These are phyloP conservation scores for Mantis religiosa DNA, from an alignment of 2,888 invertebrate genomes.

Conservation along the genomic window DNA sequence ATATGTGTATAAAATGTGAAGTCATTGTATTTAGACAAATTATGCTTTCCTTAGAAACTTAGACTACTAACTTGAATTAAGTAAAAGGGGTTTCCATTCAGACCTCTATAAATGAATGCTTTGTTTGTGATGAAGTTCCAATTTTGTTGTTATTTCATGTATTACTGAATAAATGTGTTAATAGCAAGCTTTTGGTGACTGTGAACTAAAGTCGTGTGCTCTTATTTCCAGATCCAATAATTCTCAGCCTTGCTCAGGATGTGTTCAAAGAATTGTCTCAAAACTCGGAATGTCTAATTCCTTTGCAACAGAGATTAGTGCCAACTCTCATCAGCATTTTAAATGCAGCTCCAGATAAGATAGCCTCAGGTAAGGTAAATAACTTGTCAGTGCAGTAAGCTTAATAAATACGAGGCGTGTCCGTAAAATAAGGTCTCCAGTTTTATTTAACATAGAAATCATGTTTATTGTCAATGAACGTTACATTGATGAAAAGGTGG, in stretches of 20 bases:
- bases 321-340: constrained; percentile 62
- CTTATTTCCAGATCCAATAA: constrained; percentile 52
- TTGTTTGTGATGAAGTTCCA: background rate
- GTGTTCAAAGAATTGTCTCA: constrained; percentile 59
- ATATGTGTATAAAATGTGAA: no score
- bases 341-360: constrained; percentile 44
- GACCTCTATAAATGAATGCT: no score
- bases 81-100: no score
- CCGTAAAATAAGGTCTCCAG: no score
- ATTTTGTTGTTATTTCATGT: background rate
- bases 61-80: no score
- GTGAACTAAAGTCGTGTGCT: background rate
- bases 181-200: background rate
- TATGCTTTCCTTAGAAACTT: no score
- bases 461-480: no score
- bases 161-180: background rate
- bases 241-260: constrained; percentile 58
- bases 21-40: no score
- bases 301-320: constrained; percentile 60
- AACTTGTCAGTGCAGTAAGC: background rate
- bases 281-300: constrained; percentile 54
- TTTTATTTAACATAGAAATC: no score
- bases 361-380: constrained; percentile 41
- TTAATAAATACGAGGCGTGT: no score
- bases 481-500: no score